A percentile compares a stretch with the other conserved stretches of the same genome.
These are phyloP conservation scores for Ptyas mucosa DNA, from an alignment of 2,113 vertebrate species.

Conservation along the genomic window DNA sequence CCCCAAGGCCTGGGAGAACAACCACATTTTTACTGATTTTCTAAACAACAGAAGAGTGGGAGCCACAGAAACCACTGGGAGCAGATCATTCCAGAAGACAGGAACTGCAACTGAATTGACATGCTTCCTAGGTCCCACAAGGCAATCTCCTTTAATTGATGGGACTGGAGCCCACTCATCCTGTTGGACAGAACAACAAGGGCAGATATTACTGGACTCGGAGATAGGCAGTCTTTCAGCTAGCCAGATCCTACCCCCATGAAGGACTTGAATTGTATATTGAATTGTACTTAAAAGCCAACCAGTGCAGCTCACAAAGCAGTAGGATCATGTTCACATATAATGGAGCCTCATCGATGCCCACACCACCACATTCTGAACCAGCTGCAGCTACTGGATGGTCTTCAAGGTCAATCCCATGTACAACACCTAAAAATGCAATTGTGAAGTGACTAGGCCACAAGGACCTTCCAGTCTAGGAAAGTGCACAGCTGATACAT, in stretches of 20 bases:
- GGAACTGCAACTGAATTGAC: not conserved
- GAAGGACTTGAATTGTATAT: not conserved
- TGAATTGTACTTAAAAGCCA: not conserved
- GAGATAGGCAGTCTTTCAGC: not conserved
- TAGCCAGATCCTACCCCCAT: not conserved
- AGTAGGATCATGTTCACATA: not conserved
- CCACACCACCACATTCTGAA: not conserved
- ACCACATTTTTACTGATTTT: not conserved
- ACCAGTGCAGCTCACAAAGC: not conserved
- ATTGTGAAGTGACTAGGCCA: not conserved
- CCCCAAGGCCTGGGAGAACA: not conserved
- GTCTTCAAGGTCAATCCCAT: not conserved
- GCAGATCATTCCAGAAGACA: not conserved
- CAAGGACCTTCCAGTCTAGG: not conserved
- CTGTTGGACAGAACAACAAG: not conserved
- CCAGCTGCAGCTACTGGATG: not conserved
- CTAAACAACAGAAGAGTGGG: not conserved
- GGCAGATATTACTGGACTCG: not conserved
- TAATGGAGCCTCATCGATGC: not conserved
- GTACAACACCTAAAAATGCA: not conserved
- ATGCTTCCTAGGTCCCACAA: not conserved
- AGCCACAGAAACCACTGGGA: not conserved
- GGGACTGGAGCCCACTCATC: not conserved
- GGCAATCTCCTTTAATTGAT: not conserved
- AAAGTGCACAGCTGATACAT: not conserved